Evolutionary conservation across 2,113 vertebrate species (phyloP), one percentile per base, ranked within the genome.

Genomic region (Nerophis ophidion): DNA sequence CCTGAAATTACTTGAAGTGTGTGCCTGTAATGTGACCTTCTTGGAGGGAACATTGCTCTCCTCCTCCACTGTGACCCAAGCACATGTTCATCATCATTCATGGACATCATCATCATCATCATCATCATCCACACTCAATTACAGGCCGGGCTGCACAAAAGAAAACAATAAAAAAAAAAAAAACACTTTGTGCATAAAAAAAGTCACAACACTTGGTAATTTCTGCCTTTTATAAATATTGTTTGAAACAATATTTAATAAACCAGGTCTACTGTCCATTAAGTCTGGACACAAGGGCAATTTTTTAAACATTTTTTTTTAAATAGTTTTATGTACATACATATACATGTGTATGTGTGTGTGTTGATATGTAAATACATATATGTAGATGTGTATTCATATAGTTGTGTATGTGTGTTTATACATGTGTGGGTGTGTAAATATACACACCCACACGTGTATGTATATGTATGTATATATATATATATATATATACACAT

Each of bases 1-100:
- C 86, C 83, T 88, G 83, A 86, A 85, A 86, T 88, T 77, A 90
- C 88, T 90, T 89, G 88, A 91, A 87, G 79, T 85, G 83, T 82
- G 75, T 81, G 74, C 65, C 70, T 83, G 69, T 71, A 57, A 59
- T 47, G 26, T 75, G 49, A 34, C 46, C 53, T 50, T 57, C 8
- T 38, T 44, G 26, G 26, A 70, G 14, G 33, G 47, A 62, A 48
- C n/a, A 12, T 34, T 10, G 13, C 60, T 0, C 12, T 15, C 51
- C 46, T 26, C 56, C 56, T 46, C 38, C 59, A 36, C 35, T n/a
- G 40, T 14, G 13, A 53, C 49, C 8, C 44, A 51, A 42, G 26
- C 17, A 52, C 44, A 40, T 47, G 40, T 44, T 44, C 38, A 40
- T 8, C 10, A 9, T 40, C 8, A 9, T 40, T 8, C 38, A 9